A percentile compares a stretch with the other conserved stretches of the same genome.
Conservation (phyloP, 2,888 invertebrate species). For the Drosophila neotestacea region DNA sequence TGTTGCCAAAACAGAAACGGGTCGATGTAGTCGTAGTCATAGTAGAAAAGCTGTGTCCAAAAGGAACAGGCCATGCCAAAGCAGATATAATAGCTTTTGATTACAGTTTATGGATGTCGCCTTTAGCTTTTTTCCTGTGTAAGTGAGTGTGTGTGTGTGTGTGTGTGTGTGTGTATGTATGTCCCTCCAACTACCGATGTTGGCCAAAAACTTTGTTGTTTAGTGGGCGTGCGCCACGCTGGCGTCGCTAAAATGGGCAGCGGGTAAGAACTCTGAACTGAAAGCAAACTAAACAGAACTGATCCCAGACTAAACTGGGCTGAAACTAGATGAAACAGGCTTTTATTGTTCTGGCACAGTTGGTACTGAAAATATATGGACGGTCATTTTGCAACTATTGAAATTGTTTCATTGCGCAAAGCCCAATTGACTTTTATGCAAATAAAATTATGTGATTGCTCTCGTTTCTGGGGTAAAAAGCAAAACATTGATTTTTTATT, state of each 20-base stretch:
- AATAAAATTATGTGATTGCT: conserved; percentile 75
- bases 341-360: conserved; percentile 17
- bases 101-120: conserved; percentile 80
- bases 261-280: conserved; percentile 9
- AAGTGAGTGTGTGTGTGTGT: conserved; percentile 16
- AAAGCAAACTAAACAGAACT: conserved; percentile 23
- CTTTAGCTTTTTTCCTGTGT: conserved; percentile 57
- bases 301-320: conserved; percentile 23
- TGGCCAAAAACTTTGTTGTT: conserved; percentile 60
- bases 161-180: conserved; percentile 14
- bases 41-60: conserved; percentile 22
- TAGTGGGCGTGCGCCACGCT: conserved; percentile 70
- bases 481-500: conserved; percentile 76
- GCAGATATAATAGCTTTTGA: conserved; percentile 79
- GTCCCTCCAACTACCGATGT: neutral
- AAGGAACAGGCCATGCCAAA: conserved; percentile 48
- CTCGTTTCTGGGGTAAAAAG: conserved; percentile 51
- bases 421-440: conserved; percentile 78
- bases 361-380: conserved; percentile 27
- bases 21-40: conserved; percentile 12
- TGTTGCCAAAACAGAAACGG: conserved; percentile 68
- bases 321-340: conserved; percentile 21
- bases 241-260: conserved; percentile 51
- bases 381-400: conserved; percentile 59
- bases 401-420: conserved; percentile 68